Evolutionary conservation across 2,888 invertebrate genomes (phyloP).

Genomic region (Tribolium freemani): DNA sequence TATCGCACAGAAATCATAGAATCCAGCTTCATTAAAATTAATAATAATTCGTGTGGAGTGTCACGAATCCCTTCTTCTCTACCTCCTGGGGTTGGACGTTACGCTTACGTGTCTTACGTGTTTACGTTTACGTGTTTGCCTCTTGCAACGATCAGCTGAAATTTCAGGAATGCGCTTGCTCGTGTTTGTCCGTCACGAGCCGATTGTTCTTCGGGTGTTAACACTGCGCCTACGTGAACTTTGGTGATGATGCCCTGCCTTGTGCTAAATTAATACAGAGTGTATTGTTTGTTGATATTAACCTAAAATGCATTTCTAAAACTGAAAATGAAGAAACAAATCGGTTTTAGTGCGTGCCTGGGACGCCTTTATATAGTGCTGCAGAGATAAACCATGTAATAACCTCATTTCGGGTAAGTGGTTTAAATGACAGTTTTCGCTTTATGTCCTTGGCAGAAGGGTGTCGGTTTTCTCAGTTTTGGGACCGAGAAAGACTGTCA

Average conservation of each 20-base stretch:
- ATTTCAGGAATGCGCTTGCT: conserved; percentile 24
- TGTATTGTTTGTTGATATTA: conserved; percentile 65
- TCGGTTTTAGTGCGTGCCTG: neutral
- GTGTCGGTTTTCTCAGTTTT: conserved; percentile 49
- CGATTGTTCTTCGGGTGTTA: neutral
- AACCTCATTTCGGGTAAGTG: conserved; percentile 63
- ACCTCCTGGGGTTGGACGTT: neutral
- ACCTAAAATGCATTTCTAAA: conserved; percentile 62
- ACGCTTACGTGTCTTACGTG: neutral
- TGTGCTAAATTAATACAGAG: conserved; percentile 60
- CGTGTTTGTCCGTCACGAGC: neutral
- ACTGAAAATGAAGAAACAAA: conserved; percentile 50
- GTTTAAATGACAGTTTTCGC: conserved; percentile 58
- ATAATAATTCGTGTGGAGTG: too few species aligned
- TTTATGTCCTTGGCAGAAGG: conserved; percentile 59
- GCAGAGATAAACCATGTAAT: conserved; percentile 48
- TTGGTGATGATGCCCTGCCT: conserved; percentile 53
- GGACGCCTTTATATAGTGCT: neutral
- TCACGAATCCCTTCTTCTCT: neutral
- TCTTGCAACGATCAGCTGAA: conserved; percentile 10
- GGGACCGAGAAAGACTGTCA: neutral
- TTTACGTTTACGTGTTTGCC: neutral
- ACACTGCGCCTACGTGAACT: conserved; percentile 65
- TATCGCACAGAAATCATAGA: too few species aligned
- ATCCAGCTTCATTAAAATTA: too few species aligned